Percentiles rank a stretch among this genome's conserved stretches.
phyloP scores from a whole-genome alignment of 1,140 invertebrate genomes.

The Temnothorax longispinosus region DNA sequence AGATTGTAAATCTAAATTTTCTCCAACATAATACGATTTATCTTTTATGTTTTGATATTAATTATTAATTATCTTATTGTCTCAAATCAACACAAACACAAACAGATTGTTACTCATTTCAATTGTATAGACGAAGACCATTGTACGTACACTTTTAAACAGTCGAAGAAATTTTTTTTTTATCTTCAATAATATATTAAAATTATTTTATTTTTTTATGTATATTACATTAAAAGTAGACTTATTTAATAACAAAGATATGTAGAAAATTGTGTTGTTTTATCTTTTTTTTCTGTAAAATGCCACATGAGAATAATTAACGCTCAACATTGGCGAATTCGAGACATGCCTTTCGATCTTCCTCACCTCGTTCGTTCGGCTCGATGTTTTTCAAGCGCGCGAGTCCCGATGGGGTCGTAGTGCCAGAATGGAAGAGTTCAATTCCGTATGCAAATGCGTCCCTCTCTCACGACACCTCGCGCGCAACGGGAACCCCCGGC shows the following conservation, averaged over 20 bases:
- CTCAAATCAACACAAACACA: neutral
- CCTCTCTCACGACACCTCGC: slow-evolving; percentile 76
- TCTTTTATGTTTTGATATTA: neutral
- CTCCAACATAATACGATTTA: neutral
- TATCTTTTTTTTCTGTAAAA: neutral
- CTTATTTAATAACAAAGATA: neutral
- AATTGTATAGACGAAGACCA: neutral
- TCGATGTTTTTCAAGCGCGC: slow-evolving; percentile 55
- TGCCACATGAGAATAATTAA: slow-evolving; percentile 32
- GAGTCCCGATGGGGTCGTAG: slow-evolving; percentile 49
- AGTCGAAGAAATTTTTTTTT: neutral
- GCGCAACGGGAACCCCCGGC: slow-evolving; percentile 76
- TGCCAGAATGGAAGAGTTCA: slow-evolving; percentile 76
- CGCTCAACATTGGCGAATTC: slow-evolving; percentile 15
- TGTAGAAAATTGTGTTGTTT: neutral
- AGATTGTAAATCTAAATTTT: neutral
- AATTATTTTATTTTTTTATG: neutral
- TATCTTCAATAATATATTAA: neutral
- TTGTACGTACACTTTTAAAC: neutral
- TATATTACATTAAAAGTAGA: neutral
- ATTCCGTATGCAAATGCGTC: slow-evolving; percentile 81
- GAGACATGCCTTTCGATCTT: slow-evolving; percentile 1
- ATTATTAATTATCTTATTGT: neutral
- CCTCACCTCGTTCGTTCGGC: slow-evolving; percentile 41
- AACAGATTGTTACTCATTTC: neutral